Percentiles rank a stretch among this genome's conserved stretches.
Evolutionary conservation across 1,140 invertebrate species (phyloP).

Genomic region (Aphaenogaster ashmeadi): DNA sequence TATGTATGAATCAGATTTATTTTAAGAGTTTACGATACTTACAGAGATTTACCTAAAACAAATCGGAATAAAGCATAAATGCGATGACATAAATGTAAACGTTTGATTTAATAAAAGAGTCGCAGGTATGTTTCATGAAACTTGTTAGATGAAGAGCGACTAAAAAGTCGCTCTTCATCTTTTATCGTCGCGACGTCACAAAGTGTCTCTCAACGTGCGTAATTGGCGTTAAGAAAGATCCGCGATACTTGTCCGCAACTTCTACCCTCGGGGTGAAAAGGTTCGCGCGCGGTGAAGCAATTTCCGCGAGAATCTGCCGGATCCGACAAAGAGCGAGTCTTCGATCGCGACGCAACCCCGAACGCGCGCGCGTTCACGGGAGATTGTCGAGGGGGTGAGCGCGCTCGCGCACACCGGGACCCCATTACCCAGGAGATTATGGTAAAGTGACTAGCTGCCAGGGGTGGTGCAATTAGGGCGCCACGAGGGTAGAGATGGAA

Average conservation of each 20-base stretch:
- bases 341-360: constrained; percentile 44
- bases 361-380: background rate
- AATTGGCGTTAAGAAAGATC: constrained; percentile 45
- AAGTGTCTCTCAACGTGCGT: constrained; percentile 25
- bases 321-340: constrained; percentile 49
- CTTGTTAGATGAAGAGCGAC: background rate
- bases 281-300: constrained; percentile 26
- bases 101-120: constrained; percentile 1
- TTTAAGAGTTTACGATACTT: background rate
- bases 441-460: constrained; percentile 83
- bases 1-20: background rate
- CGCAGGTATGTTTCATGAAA: background rate
- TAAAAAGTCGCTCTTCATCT: constrained; percentile 11
- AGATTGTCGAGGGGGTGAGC: constrained; percentile 46
- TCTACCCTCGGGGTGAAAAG: constrained; percentile 10
- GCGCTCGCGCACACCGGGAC: constrained; percentile 70
- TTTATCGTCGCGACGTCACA: background rate
- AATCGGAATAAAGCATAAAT: background rate
- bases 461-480: constrained; percentile 79
- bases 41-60: background rate
- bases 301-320: constrained; percentile 46
- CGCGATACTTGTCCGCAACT: constrained; percentile 26
- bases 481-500: constrained; percentile 52
- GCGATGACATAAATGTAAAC: background rate
- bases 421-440: constrained; percentile 84